Evolutionary conservation across 2,888 invertebrate species (phyloP).

Genomic region (Leucophenga montana): DNA sequence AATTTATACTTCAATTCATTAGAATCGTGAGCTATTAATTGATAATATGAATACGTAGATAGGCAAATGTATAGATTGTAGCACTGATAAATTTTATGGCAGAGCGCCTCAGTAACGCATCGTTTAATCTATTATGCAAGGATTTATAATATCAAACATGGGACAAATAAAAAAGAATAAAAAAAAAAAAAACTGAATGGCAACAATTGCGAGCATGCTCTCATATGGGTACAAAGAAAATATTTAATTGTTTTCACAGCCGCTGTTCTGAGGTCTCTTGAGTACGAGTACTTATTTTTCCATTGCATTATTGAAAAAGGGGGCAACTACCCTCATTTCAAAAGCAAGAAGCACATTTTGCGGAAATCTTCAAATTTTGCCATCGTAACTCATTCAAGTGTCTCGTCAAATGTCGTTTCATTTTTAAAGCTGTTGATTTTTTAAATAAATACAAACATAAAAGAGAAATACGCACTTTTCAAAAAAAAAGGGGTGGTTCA

Average conservation of each 20-base stretch:
- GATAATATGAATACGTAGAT: too few relatives aligned
- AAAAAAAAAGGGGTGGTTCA: neutral
- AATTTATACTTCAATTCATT: too few relatives aligned
- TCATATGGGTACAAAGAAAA: neutral
- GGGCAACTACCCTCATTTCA: constrained; percentile 12
- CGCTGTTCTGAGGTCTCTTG: neutral
- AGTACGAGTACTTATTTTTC: neutral
- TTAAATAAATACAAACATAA: constrained; percentile 24
- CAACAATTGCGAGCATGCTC: constrained; percentile 9
- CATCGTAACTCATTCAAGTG: constrained; percentile 17
- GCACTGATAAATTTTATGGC: too few relatives aligned
- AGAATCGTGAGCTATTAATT: too few relatives aligned
- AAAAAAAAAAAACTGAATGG: neutral
- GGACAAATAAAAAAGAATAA: neutral
- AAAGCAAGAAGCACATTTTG: constrained; percentile 1
- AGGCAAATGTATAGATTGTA: too few relatives aligned
- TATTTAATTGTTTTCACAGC: constrained; percentile 22
- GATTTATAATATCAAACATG: neutral
- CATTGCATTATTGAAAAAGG: neutral
- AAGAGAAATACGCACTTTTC: neutral
- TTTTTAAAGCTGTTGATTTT: constrained; percentile 24
- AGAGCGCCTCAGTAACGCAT: too few relatives aligned
- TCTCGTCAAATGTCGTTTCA: constrained; percentile 1
- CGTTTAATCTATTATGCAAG: too few relatives aligned
- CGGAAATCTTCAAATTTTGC: constrained; percentile 13